Conservation (phyloP, 2,797 vertebrate genomes). For the Typhlichthys eigenmanni region DNA sequence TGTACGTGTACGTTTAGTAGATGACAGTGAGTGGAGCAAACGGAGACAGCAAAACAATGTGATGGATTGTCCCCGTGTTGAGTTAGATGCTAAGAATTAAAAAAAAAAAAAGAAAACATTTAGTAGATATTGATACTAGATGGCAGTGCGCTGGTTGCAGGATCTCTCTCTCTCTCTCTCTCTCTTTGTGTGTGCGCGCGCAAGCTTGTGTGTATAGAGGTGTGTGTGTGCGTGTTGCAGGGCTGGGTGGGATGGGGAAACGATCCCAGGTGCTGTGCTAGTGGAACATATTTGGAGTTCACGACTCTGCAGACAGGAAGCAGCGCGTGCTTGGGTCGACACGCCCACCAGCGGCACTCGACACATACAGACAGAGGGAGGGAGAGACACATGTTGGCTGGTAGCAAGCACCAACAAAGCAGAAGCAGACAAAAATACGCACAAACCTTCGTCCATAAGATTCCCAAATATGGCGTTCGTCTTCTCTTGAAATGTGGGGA, state of each 20-base stretch:
- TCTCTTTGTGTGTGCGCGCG: too few species aligned
- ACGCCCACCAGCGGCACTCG: not conserved
- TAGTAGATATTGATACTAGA: too few species aligned
- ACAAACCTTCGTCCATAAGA: conserved; percentile 87
- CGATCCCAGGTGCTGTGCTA: not conserved
- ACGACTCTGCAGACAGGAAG: conserved; percentile 3
- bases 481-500: conserved; percentile 82
- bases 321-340: not conserved
- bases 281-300: conserved; percentile 7
- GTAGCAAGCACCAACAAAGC: not conserved
- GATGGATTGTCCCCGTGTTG: too few species aligned
- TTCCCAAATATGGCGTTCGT: conserved; percentile 80
- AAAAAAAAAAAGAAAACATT: too few species aligned
- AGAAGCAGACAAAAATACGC: not conserved
- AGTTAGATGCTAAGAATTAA: not conserved
- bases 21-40: too few species aligned
- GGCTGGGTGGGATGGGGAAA: not conserved
- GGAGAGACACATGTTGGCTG: not conserved
- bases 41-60: too few species aligned
- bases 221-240: not conserved
- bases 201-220: too few species aligned
- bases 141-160: too few species aligned
- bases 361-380: not conserved
- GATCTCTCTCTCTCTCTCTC: too few species aligned
- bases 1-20: not conserved